These are phyloP conservation scores for Drosophila multiciliata DNA, from an alignment of 2,888 invertebrate genomes.

Conservation along the genomic window DNA sequence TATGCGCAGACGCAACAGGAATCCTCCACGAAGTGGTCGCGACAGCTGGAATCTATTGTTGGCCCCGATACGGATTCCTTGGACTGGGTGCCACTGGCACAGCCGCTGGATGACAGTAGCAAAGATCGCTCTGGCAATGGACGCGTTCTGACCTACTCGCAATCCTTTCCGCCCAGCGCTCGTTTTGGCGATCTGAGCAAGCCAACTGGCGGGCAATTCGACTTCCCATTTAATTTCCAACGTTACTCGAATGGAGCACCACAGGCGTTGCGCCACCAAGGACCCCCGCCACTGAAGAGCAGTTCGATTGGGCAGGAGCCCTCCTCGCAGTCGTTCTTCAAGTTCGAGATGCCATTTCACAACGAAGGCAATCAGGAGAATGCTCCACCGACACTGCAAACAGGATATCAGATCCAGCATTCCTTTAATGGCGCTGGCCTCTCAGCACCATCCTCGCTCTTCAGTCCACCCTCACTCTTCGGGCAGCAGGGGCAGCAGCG, in stretches of 20 bases:
- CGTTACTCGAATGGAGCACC: slow-evolving; percentile 69
- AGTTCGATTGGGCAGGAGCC: slow-evolving; percentile 74
- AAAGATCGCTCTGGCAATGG: slow-evolving; percentile 83
- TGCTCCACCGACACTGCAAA: slow-evolving; percentile 80
- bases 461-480: slow-evolving; percentile 79
- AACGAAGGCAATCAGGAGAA: slow-evolving; percentile 56
- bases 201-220: slow-evolving; percentile 66
- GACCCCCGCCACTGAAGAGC: slow-evolving; percentile 53
- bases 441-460: slow-evolving; percentile 76
- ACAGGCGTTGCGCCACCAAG: slow-evolving; percentile 69
- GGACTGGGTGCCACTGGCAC: slow-evolving; percentile 87
- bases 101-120: slow-evolving; percentile 78
- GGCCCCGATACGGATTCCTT: slow-evolving; percentile 74
- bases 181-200: slow-evolving; percentile 80
- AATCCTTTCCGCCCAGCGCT: slow-evolving; percentile 78
- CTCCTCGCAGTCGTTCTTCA: slow-evolving; percentile 84
- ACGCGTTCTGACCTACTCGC: slow-evolving; percentile 84
- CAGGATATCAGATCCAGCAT: slow-evolving; percentile 84
- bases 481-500: slow-evolving; percentile 80
- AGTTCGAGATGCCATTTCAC: slow-evolving; percentile 84
- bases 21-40: slow-evolving; percentile 83
- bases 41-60: slow-evolving; percentile 81
- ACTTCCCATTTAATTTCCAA: slow-evolving; percentile 83
- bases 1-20: slow-evolving; percentile 59
- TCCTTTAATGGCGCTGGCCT: slow-evolving; percentile 67